Evolutionary conservation across 1,140 invertebrate genomes (phyloP), one percentile per base, ranked within the genome.

Genomic region (Nasonia vitripennis): DNA sequence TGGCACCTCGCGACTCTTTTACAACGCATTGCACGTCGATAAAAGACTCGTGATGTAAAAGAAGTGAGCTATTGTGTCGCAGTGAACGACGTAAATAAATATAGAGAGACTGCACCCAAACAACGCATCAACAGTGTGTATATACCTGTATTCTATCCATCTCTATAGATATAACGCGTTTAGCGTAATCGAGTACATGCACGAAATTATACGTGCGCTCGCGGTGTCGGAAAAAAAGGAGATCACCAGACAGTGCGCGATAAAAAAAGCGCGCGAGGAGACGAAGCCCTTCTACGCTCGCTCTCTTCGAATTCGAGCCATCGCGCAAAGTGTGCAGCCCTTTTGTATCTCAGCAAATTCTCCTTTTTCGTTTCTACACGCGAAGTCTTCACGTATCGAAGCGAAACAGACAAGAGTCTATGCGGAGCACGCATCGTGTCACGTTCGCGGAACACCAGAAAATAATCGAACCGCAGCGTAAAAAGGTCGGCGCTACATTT

Each of bases 401-500:
- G 48, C 14, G 14, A 14, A 68, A 0, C 27, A 27, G 27, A 27
- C 27, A 5, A n/a, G n/a, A 27, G 67, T 45, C 41, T 45, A 10
- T 20, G 27, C 10, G 23, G 51, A 9, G 17, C 10, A 67, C 11
- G 41, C 20, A 71, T 20, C 37, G 45, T 31, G 34, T 37, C 79
- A 78, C n/a, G 34, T 10, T n/a, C 12, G 31, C n/a, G 2, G 79
- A 17, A 1, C 10, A 27, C 20, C 27, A 27, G 1, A 27, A 27
- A 81, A 27, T 20, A 80, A n/a, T 11, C 55, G 37, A 45, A 3
- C 0, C 2, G 41, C 2, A 81, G 71, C 23, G 55, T 83, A 48
- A 83, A 70, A 84, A 20, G 74, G 83, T 73, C 82, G 27, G 27
- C 23, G n/a, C 79, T 45, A 75, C 34, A 51, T 55, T 62, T 84